These are phyloP conservation scores for Notothenia rossii DNA, from an alignment of 2,113 vertebrate genomes.

Conservation along the genomic window DNA sequence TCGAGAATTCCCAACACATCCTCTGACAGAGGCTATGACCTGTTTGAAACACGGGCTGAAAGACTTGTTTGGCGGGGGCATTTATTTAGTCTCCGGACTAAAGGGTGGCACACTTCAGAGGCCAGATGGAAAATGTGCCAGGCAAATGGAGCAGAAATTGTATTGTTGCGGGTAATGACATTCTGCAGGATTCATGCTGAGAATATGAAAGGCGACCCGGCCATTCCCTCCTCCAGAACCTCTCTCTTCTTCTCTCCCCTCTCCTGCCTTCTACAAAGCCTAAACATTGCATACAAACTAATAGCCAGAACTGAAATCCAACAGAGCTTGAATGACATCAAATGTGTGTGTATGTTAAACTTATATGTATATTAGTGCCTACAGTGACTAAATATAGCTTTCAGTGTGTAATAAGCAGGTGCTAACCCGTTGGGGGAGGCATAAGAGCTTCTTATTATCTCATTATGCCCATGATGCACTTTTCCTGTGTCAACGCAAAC, in stretches of 20 bases:
- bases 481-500: conserved; percentile 61
- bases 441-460: conserved; percentile 55
- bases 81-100: conserved; percentile 38
- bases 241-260: conserved; percentile 7
- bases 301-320: conserved; percentile 19
- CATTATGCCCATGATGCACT: conserved; percentile 55
- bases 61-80: conserved; percentile 43
- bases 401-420: conserved; percentile 54
- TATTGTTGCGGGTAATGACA: conserved; percentile 77
- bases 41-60: conserved; percentile 16
- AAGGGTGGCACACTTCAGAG: conserved; percentile 65
- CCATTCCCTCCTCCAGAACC: conserved; percentile 9
- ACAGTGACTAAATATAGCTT: conserved; percentile 48
- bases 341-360: not conserved
- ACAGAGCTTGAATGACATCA: conserved; percentile 16
- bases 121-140: conserved; percentile 66
- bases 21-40: conserved; percentile 11
- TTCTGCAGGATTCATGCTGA: conserved; percentile 66
- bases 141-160: conserved; percentile 77
- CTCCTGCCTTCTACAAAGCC: conserved; percentile 21
- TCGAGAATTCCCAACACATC: conserved; percentile 19
- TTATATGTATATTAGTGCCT: conserved; percentile 7
- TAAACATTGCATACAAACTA: conserved; percentile 20
- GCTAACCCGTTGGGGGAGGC: conserved; percentile 39
- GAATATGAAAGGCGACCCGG: conserved; percentile 60